A percentile compares a stretch with the other conserved stretches of the same genome.
Evolutionary conservation across 2,888 invertebrate species (phyloP).

Genomic region (Eumacrocentrus americanus): DNA sequence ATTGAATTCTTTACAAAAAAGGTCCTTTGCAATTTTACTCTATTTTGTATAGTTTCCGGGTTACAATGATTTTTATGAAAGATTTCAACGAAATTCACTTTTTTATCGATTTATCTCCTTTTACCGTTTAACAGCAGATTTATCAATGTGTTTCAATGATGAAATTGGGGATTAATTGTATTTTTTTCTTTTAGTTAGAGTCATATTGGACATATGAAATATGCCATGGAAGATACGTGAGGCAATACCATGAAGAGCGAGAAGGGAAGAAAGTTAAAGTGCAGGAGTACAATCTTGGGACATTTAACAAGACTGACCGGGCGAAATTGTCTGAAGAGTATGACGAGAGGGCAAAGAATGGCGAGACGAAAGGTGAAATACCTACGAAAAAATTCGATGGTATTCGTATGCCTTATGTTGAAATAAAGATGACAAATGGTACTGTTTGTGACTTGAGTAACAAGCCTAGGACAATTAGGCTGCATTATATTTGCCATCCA

Average conservation of each 20-base stretch:
- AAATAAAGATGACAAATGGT: conserved; percentile 86
- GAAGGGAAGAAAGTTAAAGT: conserved; percentile 83
- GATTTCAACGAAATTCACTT: too few relatives aligned
- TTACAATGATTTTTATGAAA: too few relatives aligned
- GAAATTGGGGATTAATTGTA: too few relatives aligned
- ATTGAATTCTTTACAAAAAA: background rate
- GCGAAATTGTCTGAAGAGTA: conserved; percentile 65
- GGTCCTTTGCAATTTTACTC: background rate
- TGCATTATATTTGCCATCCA: conserved; percentile 87
- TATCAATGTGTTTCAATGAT: too few relatives aligned
- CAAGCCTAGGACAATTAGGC: conserved; percentile 78
- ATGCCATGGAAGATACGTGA: conserved; percentile 88
- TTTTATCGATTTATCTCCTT: too few relatives aligned
- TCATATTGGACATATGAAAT: conserved; percentile 97
- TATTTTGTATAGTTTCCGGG: background rate
- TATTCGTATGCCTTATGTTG: conserved; percentile 84
- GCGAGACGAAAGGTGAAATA: conserved; percentile 62
- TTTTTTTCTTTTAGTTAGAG: too few relatives aligned
- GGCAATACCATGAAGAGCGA: conserved; percentile 95
- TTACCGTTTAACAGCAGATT: too few relatives aligned
- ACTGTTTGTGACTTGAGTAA: conserved; percentile 91
- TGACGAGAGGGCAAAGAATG: conserved; percentile 65
- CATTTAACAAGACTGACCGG: conserved; percentile 73
- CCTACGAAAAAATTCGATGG: conserved; percentile 82
- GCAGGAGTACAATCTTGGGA: conserved; percentile 86